Conservation (phyloP, 2,888 invertebrate genomes). For the Cryptosula pallasiana region DNA sequence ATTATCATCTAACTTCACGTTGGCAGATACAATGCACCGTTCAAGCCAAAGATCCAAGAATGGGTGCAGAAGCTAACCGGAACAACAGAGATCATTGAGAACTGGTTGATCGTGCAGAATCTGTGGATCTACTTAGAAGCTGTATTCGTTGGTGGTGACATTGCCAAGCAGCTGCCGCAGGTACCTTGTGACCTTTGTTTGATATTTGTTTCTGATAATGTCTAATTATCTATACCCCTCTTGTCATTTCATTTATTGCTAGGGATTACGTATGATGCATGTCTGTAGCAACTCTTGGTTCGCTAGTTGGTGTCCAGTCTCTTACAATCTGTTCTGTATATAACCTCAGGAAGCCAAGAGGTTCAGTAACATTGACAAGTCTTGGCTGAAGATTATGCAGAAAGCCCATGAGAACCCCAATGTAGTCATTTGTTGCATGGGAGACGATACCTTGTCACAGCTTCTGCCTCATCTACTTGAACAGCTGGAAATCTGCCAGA, state of each 20-base stretch:
- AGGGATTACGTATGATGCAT: no score
- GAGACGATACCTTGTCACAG: slow-evolving; percentile 86
- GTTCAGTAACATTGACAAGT: slow-evolving; percentile 94
- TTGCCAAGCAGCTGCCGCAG: slow-evolving; percentile 86
- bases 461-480: slow-evolving; percentile 89
- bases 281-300: no score
- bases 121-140: slow-evolving; percentile 98
- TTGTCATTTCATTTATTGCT: no score
- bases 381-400: slow-evolving; percentile 97
- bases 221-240: no score
- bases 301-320: no score
- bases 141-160: slow-evolving; percentile 95
- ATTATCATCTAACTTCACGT: slow-evolving; percentile 15
- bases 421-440: slow-evolving; percentile 91
- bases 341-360: slow-evolving; percentile 46
- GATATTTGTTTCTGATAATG: no score
- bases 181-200: no score
- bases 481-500: slow-evolving; percentile 91
- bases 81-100: slow-evolving; percentile 90
- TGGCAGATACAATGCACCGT: slow-evolving; percentile 83
- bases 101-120: slow-evolving; percentile 95
- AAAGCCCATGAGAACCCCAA: slow-evolving; percentile 92
- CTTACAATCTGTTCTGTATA: no score
- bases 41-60: slow-evolving; percentile 91
- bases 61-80: slow-evolving; percentile 92